phyloP scores from a whole-genome alignment of 2,888 invertebrate species.

The Archaeoteleia sp. region DNA sequence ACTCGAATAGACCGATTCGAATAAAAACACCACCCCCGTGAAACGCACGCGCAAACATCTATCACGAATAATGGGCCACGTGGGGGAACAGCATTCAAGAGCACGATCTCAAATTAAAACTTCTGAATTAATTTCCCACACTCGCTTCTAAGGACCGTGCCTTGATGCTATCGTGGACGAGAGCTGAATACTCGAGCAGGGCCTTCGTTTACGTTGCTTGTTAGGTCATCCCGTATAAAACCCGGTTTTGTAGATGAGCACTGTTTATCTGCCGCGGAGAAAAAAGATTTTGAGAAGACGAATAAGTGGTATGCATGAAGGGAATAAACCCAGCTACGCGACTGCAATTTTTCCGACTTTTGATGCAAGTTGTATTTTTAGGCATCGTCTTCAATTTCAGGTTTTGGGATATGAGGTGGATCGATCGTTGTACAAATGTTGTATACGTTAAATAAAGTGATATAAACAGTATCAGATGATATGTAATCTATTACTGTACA shows the following conservation, averaged over 20 bases:
- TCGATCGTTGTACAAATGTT: too few species aligned
- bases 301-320: not conserved
- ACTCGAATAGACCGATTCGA: slow-evolving; percentile 3
- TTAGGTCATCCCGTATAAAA: slow-evolving; percentile 3
- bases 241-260: slow-evolving; percentile 12
- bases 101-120: slow-evolving; percentile 56
- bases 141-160: slow-evolving; percentile 37
- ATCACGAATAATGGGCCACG: slow-evolving; percentile 14
- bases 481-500: too few species aligned
- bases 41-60: slow-evolving; percentile 4
- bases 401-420: too few species aligned
- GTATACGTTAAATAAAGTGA: too few species aligned
- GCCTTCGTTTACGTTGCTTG: slow-evolving; percentile 13
- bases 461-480: too few species aligned
- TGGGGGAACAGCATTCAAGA: slow-evolving; percentile 32
- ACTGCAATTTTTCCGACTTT: not conserved
- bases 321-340: not conserved
- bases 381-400: too few species aligned
- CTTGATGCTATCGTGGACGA: slow-evolving; percentile 58
- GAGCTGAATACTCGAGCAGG: slow-evolving; percentile 51
- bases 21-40: not conserved
- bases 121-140: slow-evolving; percentile 59
- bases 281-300: not conserved
- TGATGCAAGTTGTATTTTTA: too few species aligned
- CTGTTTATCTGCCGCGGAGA: slow-evolving; percentile 2